These are phyloP conservation scores for Helicoverpa armigera DNA, from an alignment of 1,140 invertebrate species.

Conservation along the genomic window DNA sequence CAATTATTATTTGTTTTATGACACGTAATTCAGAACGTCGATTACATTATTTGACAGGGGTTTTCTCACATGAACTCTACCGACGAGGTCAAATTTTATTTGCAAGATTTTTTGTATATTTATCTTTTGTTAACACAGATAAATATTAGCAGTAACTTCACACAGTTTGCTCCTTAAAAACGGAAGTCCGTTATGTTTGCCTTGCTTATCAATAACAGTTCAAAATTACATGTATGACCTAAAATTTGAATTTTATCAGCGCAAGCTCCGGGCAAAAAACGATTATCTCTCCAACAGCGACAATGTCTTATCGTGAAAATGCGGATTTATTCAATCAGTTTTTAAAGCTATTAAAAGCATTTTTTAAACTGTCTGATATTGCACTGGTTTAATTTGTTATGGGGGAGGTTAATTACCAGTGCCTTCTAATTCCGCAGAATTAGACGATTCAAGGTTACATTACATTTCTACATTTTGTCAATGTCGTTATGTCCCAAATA, in stretches of 20 bases:
- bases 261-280: not conserved
- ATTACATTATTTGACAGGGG: conserved; percentile 8
- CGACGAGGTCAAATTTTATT: not conserved
- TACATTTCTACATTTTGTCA: no score
- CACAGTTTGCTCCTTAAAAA: conserved; percentile 21
- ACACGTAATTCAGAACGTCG: not conserved
- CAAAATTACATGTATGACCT: conserved; percentile 37
- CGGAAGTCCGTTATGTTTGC: conserved; percentile 40
- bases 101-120: conserved; percentile 28
- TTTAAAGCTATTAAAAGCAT: not conserved
- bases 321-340: not conserved
- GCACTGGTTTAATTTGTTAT: no score
- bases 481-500: no score
- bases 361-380: not conserved
- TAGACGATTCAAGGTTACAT: no score
- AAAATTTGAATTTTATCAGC: conserved; percentile 34
- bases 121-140: conserved; percentile 26
- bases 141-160: not conserved
- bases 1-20: not conserved
- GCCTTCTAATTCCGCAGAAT: no score
- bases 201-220: conserved; percentile 30
- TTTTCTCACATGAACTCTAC: conserved; percentile 7
- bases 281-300: not conserved
- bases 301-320: not conserved
- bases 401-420: no score